phyloP scores from a whole-genome alignment of 2,113 vertebrate genomes.

The Cavia aperea region DNA sequence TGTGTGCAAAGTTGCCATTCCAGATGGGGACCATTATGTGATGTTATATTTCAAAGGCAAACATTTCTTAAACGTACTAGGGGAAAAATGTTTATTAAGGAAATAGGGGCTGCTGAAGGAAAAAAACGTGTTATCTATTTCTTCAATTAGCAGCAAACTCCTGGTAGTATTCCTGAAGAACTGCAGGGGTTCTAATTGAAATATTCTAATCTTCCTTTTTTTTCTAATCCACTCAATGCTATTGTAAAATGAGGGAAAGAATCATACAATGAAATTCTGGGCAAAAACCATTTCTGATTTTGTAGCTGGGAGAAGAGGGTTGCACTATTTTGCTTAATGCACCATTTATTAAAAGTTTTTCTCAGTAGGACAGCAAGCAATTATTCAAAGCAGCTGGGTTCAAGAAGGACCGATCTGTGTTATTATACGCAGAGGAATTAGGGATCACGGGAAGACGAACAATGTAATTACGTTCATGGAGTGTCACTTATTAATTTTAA shows the following conservation, averaged over 20 bases:
- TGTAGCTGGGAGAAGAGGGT: conserved; percentile 47
- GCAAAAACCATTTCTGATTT: conserved; percentile 52
- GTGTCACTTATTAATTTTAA: conserved; percentile 65
- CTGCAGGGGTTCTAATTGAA: conserved; percentile 59
- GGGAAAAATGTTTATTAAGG: conserved; percentile 62
- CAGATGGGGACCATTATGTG: conserved; percentile 70
- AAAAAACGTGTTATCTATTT: conserved; percentile 71
- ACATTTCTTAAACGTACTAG: conserved; percentile 66
- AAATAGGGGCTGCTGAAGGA: conserved; percentile 67
- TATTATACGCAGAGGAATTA: conserved; percentile 61
- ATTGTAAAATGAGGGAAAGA: conserved; percentile 30
- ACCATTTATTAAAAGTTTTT: conserved; percentile 66
- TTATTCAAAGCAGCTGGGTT: conserved; percentile 69
- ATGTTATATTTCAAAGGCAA: conserved; percentile 72
- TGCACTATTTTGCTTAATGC: conserved; percentile 64
- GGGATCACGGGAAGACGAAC: conserved; percentile 51
- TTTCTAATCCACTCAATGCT: not conserved
- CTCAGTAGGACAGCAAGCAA: conserved; percentile 57
- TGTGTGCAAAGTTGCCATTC: conserved; percentile 60
- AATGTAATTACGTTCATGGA: conserved; percentile 43
- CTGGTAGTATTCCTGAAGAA: conserved; percentile 64
- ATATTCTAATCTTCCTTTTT: not conserved
- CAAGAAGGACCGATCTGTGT: conserved; percentile 56
- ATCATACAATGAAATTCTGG: conserved; percentile 29
- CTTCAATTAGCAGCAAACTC: conserved; percentile 67